phyloP scores from a whole-genome alignment of 1,140 invertebrate species.

The Papilio xuthus region DNA sequence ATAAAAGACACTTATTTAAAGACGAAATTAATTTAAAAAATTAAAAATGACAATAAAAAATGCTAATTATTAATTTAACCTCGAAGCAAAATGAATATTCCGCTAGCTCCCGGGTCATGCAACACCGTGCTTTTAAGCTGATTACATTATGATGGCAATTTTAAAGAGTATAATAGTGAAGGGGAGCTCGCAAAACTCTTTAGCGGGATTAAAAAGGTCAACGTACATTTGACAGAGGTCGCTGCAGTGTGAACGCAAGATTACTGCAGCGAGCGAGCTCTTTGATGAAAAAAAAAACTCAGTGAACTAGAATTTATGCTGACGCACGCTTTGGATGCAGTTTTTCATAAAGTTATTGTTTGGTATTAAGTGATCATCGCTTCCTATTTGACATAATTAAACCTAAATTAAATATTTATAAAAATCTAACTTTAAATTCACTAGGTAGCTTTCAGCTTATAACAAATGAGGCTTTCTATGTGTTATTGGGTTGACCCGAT shows the following conservation, averaged over 20 bases:
- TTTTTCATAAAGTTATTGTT: not conserved
- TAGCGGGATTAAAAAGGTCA: slow-evolving; percentile 34
- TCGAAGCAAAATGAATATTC: not conserved
- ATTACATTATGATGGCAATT: slow-evolving; percentile 31
- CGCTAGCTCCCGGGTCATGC: not conserved
- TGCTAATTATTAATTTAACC: not conserved
- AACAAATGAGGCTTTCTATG: too few relatives aligned
- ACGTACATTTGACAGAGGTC: slow-evolving; percentile 22
- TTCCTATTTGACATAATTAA: too few relatives aligned
- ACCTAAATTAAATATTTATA: too few relatives aligned
- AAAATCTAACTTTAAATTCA: too few relatives aligned
- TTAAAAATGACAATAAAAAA: not conserved
- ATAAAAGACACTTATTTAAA: not conserved
- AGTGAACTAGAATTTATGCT: not conserved
- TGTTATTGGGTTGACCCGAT: too few relatives aligned
- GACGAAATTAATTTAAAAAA: not conserved
- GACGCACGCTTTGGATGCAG: not conserved
- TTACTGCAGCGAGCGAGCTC: slow-evolving; percentile 16
- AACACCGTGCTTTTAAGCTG: slow-evolving; percentile 19
- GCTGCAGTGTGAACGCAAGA: not conserved
- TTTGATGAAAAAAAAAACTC: slow-evolving; percentile 20
- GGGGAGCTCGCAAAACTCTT: slow-evolving; percentile 30
- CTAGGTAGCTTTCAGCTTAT: too few relatives aligned
- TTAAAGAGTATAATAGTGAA: slow-evolving; percentile 21
- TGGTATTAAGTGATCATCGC: too few relatives aligned